phyloP scores from a whole-genome alignment of 1,140 invertebrate genomes.

The Brachionus paranguensis region DNA sequence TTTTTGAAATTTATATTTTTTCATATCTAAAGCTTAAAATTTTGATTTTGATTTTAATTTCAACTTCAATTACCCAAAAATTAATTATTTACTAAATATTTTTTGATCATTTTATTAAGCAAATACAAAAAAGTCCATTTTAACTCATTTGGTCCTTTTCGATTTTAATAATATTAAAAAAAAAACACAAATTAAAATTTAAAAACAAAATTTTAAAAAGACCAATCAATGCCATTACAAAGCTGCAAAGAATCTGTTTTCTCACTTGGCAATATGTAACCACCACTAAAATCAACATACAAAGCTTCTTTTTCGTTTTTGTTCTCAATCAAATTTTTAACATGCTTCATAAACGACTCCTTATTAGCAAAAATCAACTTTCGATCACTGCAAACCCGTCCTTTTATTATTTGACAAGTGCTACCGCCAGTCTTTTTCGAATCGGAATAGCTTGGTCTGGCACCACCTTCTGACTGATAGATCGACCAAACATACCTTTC shows the following conservation, averaged over 20 bases:
- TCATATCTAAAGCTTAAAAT: no score
- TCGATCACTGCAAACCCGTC: background rate
- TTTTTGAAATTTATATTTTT: no score
- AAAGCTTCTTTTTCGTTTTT: background rate
- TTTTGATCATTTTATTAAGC: no score
- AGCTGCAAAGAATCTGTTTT: background rate
- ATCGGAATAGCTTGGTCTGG: background rate
- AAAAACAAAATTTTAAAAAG: background rate
- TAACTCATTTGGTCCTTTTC: background rate
- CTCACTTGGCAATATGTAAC: background rate
- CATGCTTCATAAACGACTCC: background rate
- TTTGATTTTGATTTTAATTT: no score
- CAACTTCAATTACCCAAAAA: no score
- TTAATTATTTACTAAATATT: no score
- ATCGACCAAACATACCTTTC: constrained; percentile 14
- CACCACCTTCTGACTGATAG: background rate
- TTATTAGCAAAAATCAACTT: background rate
- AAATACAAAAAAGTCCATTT: no score
- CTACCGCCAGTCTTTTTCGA: background rate
- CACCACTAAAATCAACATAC: background rate
- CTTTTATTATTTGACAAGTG: background rate
- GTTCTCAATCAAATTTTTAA: background rate
- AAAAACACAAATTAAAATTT: background rate
- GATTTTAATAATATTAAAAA: background rate
- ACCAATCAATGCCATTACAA: background rate